phyloP scores from a whole-genome alignment of 2,888 invertebrate genomes.

The Lordiphosa fenestrarum region DNA sequence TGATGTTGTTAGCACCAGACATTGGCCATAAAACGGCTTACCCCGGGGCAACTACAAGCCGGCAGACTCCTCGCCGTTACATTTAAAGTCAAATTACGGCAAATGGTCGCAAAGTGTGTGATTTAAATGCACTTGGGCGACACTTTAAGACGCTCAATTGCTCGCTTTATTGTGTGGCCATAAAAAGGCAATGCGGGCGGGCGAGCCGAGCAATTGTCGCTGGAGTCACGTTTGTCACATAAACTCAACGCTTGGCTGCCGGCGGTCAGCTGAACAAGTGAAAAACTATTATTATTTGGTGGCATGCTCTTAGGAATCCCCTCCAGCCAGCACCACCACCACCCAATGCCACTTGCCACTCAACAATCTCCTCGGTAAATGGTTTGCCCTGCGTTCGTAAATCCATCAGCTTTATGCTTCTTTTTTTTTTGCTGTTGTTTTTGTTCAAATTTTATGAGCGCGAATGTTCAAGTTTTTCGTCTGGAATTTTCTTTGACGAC shows the following conservation, averaged over 20 bases:
- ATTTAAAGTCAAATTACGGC: conserved; percentile 76
- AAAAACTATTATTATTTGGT: conserved; percentile 75
- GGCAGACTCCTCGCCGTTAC: conserved; percentile 58
- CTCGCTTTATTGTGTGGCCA: conserved; percentile 72
- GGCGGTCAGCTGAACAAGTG: conserved; percentile 72
- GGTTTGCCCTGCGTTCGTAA: conserved; percentile 63
- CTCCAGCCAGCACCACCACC: conserved; percentile 6
- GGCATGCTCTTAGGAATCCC: conserved; percentile 37
- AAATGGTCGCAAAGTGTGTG: conserved; percentile 77
- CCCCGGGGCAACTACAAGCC: conserved; percentile 48
- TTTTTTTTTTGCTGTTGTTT: conserved; percentile 18
- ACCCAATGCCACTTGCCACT: conserved; percentile 12
- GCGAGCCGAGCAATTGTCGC: conserved; percentile 67
- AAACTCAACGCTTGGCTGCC: conserved; percentile 68
- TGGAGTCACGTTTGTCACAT: conserved; percentile 76
- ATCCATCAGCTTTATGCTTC: conserved; percentile 67
- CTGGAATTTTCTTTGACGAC: conserved; percentile 42
- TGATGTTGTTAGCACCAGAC: conserved; percentile 52
- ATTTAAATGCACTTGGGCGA: conserved; percentile 77
- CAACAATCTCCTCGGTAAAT: conserved; percentile 22
- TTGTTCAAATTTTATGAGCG: conserved; percentile 56
- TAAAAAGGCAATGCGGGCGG: conserved; percentile 47
- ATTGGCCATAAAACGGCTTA: conserved; percentile 64
- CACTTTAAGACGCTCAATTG: conserved; percentile 76
- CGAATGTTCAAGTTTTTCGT: conserved; percentile 18